Base-by-base conservation (phyloP, 2,113 vertebrate genomes). In the Ptilonorhynchus violaceus region DNA sequence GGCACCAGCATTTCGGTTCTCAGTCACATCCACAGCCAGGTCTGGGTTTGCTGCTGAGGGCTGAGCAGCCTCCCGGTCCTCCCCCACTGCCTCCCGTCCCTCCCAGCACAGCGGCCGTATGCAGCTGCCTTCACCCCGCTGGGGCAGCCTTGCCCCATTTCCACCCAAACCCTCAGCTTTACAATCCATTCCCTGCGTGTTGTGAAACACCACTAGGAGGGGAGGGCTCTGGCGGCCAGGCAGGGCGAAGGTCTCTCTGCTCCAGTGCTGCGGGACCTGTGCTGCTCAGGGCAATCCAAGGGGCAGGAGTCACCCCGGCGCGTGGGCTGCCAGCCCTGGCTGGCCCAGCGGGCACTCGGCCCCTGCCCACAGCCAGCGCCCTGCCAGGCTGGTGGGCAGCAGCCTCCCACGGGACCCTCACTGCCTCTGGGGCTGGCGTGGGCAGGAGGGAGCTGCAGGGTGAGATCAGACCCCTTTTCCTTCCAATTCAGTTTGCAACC, bases 341-440 rank as follows among this genome's bases (percentile, higher is more conserved):
- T 46, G 28, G 35, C 47, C 83, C 42, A 9, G 59, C 30, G 1
- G 0, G 60, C 15, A 13, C 59, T 41, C 2, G 2, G 42, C 23
- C 28, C 30, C 46, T 69, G 75, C 55, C 70, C 2, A 9, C 47
- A 27, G 63, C 15, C 62, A 25, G 39, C 1, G 0, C 58, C 73
- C 41, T 62, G 84, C 49, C 80, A 2, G 20, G 27, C 41, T 49
- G 60, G 7, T 17, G 77, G 39, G 62, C 68, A 69, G 80, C 75
- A 64, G 17, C 64, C 49, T 58, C 59, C 37, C 1, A 0, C 1
- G 1, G 46, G 27, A n/a, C 24, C 73, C 78, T 33, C 0, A 0
- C 70, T 21, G 44, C 55, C 30, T 42, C 21, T 1, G 1, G 0
- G 0, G 92, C 70, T 55, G 60, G 27, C 1, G 0, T 0, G 9